Base-by-base conservation (phyloP, 2,113 vertebrate species). In the Megatriorchis doriae region DNA sequence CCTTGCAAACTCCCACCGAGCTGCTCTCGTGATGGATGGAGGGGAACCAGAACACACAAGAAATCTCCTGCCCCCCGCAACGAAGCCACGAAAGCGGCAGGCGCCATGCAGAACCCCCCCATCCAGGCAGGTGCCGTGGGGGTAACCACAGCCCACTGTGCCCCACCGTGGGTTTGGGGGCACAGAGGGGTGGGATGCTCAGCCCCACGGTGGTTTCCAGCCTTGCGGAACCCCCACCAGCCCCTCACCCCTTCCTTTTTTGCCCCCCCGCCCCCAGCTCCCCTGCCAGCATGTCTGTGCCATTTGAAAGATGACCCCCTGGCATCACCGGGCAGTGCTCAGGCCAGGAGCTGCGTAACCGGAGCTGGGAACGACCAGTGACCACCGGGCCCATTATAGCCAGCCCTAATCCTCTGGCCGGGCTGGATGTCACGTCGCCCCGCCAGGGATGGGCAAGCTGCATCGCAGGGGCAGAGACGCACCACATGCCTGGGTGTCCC, bases 61-160 rank as follows among this genome's bases (percentile, higher is more conserved):
- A 56, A 48, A 3, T 16, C 16, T 50, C 58, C 36, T 21, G 27
- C 29, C 31, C 13, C 48, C 40, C 3, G 0, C 42, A 11, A 18
- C 0, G 4, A 63, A 55, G 29, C 7, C n/a, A 13, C 0, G 3
- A 67, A 74, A 48, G 82, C 6, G 6, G 45, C 22, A 26, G 20
- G 15, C 1, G 1, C 9, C 6, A 0, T 4, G 7, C 2, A 4
- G 12, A 36, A 53, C 4, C 16, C 6, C 14, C 12, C 2, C 19
- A 1, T 7, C 22, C 1, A 1, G 17, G 20, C 16, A 14, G 40
- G 9, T 23, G 13, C 3, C 1, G 0, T 4, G 25, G 45, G 55
- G 23, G 6, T 38, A n/a, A 71, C 3, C 34, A 9, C 26, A 25
- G 15, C 26, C 62, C 9, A 2, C 27, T 58, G n/a, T 5, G 2